phyloP scores from a whole-genome alignment of 2,113 vertebrate species.

The Geococcyx californianus region DNA sequence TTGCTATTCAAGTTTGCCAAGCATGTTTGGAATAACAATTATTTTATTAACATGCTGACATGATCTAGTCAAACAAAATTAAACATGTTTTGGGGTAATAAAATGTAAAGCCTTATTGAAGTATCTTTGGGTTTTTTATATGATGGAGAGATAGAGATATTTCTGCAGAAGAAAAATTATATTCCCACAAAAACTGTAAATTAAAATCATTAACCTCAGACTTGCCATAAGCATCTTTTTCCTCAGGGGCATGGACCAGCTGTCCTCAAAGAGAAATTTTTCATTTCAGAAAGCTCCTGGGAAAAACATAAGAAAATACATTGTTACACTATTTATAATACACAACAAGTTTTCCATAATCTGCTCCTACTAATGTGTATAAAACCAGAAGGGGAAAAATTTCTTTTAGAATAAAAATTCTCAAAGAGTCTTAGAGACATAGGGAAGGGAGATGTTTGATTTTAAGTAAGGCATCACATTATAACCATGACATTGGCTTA shows the following conservation, averaged over 20 bases:
- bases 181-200: constrained; percentile 19
- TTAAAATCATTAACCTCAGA: constrained; percentile 31
- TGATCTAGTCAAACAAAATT: constrained; percentile 60
- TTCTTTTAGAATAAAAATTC: not conserved
- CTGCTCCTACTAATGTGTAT: not conserved
- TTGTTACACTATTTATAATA: not conserved
- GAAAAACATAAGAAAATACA: not conserved
- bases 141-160: not conserved
- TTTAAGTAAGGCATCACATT: not conserved
- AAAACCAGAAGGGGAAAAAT: not conserved
- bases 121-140: not conserved
- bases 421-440: not conserved
- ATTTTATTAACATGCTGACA: constrained; percentile 50
- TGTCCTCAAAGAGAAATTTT: constrained; percentile 23
- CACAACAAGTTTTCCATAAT: not conserved
- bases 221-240: constrained; percentile 18
- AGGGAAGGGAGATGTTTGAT: not conserved
- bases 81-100: constrained; percentile 45
- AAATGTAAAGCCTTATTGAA: constrained; percentile 24
- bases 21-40: constrained; percentile 60
- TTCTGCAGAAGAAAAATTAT: not conserved
- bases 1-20: constrained; percentile 51
- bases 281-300: not conserved
- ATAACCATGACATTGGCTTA: not conserved
- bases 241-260: not conserved